phyloP scores from a whole-genome alignment of 2,888 invertebrate genomes.

The Ophion ventricosus region DNA sequence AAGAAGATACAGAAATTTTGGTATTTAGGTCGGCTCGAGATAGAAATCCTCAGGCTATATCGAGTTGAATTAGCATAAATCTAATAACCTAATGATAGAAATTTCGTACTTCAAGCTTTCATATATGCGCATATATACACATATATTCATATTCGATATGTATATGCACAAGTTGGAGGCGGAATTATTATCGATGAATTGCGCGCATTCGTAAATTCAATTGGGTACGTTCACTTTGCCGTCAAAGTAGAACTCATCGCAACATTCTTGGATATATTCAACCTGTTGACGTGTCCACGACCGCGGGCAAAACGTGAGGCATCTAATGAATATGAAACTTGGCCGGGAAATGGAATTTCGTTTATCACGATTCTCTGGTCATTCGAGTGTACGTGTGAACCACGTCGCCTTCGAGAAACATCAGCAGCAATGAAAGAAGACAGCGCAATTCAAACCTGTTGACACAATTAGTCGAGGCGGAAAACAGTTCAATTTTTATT shows the following conservation, averaged over 20 bases:
- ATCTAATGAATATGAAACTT: constrained; percentile 58
- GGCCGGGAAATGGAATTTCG: constrained; percentile 24
- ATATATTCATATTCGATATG: constrained; percentile 6
- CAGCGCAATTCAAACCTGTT: constrained; percentile 40
- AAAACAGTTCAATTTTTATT: neutral
- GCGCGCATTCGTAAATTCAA: constrained; percentile 22
- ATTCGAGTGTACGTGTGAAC: constrained; percentile 11
- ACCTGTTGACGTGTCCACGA: constrained; percentile 57
- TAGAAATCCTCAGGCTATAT: constrained; percentile 16
- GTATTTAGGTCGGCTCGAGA: constrained; percentile 51
- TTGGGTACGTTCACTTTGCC: constrained; percentile 19
- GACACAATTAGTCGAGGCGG: neutral
- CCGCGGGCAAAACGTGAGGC: neutral
- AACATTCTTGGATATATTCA: constrained; percentile 49
- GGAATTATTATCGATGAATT: constrained; percentile 36
- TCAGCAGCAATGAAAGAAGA: constrained; percentile 23
- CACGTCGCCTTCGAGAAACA: constrained; percentile 1
- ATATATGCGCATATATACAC: neutral
- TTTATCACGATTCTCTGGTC: constrained; percentile 23
- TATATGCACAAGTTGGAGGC: neutral
- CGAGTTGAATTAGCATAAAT: constrained; percentile 41
- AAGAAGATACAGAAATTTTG: constrained; percentile 38
- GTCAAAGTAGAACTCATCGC: constrained; percentile 6
- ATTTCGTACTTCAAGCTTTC: constrained; percentile 11
- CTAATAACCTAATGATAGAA: constrained; percentile 30